A percentile compares a stretch with the other conserved stretches of the same genome.
phyloP scores from a whole-genome alignment of 2,113 vertebrate species.

The Psophia crepitans region DNA sequence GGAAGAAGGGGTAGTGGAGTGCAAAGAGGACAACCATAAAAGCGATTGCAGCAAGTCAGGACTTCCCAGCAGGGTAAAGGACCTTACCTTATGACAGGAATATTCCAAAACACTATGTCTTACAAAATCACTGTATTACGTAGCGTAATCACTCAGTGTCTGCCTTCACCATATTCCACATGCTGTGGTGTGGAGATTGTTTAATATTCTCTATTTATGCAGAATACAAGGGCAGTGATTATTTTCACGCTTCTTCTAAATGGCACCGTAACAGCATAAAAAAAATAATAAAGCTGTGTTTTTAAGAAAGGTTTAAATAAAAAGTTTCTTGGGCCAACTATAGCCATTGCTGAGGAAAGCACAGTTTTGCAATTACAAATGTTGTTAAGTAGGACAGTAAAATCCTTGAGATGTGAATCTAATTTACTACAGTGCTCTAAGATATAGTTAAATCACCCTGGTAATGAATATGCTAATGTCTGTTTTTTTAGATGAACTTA shows the following conservation, averaged over 20 bases:
- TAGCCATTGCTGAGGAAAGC: background rate
- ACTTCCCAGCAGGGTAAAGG: background rate
- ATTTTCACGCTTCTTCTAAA: background rate
- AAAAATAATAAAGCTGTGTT: background rate
- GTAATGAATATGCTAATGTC: conserved; percentile 2
- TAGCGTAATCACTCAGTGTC: background rate
- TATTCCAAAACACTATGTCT: background rate
- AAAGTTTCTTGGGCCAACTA: background rate
- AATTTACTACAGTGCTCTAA: background rate
- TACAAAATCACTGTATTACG: background rate
- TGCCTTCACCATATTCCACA: background rate
- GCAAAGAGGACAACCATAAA: background rate
- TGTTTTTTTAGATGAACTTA: conserved; percentile 23
- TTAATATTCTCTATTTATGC: background rate
- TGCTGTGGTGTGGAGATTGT: background rate
- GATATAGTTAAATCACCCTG: background rate
- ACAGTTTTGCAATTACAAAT: background rate
- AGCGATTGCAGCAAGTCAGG: background rate
- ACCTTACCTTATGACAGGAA: background rate
- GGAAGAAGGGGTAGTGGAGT: background rate
- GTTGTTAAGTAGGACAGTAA: background rate
- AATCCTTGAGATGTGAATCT: background rate
- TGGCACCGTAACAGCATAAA: background rate
- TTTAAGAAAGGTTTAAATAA: background rate
- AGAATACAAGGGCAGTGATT: background rate